A percentile compares a stretch with the other conserved stretches of the same genome.
Conservation (phyloP, 2,797 vertebrate species). For the Hozukius guyotensis region DNA sequence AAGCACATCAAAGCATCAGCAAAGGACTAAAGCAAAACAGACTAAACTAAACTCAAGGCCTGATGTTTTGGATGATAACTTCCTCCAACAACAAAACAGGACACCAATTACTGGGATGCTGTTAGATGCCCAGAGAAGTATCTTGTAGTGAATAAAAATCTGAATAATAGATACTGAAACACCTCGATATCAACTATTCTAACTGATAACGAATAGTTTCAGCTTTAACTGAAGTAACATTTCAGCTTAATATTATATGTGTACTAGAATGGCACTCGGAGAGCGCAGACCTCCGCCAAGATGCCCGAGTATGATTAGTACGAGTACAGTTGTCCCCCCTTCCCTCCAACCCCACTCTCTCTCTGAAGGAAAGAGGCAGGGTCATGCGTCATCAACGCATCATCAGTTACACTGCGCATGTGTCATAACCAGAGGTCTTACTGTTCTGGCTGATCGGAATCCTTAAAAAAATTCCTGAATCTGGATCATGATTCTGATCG, state of each 20-base stretch:
- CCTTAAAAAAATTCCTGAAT: too few species aligned
- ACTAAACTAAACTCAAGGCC: neutral
- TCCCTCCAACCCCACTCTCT: too few species aligned
- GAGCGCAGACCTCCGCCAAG: too few species aligned
- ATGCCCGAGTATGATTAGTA: too few species aligned
- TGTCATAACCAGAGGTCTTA: too few species aligned
- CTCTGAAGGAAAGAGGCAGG: too few species aligned
- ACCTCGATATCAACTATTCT: neutral
- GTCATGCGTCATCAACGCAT: too few species aligned
- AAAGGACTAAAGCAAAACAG: neutral
- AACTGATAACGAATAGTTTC: neutral
- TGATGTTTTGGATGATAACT: neutral
- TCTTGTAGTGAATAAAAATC: neutral
- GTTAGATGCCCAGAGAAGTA: neutral
- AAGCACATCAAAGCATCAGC: neutral
- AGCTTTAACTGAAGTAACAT: neutral
- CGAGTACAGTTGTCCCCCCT: too few species aligned
- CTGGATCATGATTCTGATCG: too few species aligned
- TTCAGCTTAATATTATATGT: neutral
- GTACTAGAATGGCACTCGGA: too few species aligned
- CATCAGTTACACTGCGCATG: too few species aligned
- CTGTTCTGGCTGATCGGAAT: too few species aligned
- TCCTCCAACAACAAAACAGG: neutral
- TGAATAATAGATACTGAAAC: neutral
- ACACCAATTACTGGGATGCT: neutral